Conservation (phyloP, 2,888 invertebrate species). For the Pammene aurita region DNA sequence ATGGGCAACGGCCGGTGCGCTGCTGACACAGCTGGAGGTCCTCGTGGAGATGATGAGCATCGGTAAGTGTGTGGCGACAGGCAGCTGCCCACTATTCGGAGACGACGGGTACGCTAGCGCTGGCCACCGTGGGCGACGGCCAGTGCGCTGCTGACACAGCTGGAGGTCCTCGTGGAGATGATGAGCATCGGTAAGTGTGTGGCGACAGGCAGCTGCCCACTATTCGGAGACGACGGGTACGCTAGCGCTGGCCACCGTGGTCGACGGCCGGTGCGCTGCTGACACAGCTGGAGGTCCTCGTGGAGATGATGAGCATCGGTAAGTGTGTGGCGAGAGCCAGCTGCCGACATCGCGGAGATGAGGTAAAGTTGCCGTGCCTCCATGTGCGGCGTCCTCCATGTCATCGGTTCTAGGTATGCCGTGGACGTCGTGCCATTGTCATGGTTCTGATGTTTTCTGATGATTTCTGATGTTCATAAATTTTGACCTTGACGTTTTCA, state of each 20-base stretch:
- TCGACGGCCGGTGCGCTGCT: slow-evolving; percentile 90
- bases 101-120: neutral
- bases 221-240: too few relatives aligned
- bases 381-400: too few relatives aligned
- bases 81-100: too few relatives aligned
- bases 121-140: slow-evolving; percentile 86
- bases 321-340: slow-evolving; percentile 50
- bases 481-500: too few relatives aligned
- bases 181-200: slow-evolving; percentile 92
- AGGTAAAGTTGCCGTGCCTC: too few relatives aligned
- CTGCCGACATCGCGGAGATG: too few relatives aligned
- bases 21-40: slow-evolving; percentile 92
- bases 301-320: slow-evolving; percentile 99
- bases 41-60: slow-evolving; percentile 99
- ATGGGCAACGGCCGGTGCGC: slow-evolving; percentile 89
- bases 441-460: too few relatives aligned
- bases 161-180: slow-evolving; percentile 97
- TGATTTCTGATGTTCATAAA: too few relatives aligned
- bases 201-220: too few relatives aligned
- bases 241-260: slow-evolving; percentile 82
- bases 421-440: too few relatives aligned
- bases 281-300: slow-evolving; percentile 92
- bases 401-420: too few relatives aligned
- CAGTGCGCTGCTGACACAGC: slow-evolving; percentile 91
- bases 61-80: slow-evolving; percentile 77